These are phyloP conservation scores for Nebria brevicollis DNA, from an alignment of 2,888 invertebrate genomes.

Conservation along the genomic window DNA sequence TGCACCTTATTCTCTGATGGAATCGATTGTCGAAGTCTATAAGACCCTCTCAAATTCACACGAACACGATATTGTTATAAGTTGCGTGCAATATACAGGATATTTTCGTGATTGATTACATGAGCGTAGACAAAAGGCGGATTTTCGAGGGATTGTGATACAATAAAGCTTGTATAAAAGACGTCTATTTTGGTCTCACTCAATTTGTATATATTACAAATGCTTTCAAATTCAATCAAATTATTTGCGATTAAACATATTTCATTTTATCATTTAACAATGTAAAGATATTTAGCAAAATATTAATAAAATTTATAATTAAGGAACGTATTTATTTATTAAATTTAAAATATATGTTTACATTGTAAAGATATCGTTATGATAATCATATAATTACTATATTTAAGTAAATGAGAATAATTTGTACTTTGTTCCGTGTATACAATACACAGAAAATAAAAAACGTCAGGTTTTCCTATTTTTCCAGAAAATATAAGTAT, in stretches of 20 bases:
- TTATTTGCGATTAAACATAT: neutral
- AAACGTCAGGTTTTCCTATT: neutral
- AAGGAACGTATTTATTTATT: too few relatives aligned
- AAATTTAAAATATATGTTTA: neutral
- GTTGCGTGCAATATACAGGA: neutral
- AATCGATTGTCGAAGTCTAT: neutral
- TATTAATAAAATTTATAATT: too few relatives aligned
- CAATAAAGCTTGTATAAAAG: neutral
- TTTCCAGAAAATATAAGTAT: neutral
- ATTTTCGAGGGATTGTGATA: neutral
- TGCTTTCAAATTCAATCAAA: neutral
- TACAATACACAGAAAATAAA: neutral
- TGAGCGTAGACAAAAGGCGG: neutral
- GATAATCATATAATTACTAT: neutral
- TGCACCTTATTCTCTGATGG: neutral
- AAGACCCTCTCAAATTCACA: neutral
- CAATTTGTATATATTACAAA: neutral
- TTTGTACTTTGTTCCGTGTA: neutral
- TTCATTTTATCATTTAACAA: neutral
- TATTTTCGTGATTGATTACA: neutral
- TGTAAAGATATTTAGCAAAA: too few relatives aligned
- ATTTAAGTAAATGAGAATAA: neutral
- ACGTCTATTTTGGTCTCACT: neutral
- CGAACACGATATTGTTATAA: conserved; percentile 1
- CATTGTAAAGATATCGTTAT: neutral